phyloP scores from a whole-genome alignment of 2,113 vertebrate species.

The Megalops atlanticus region DNA sequence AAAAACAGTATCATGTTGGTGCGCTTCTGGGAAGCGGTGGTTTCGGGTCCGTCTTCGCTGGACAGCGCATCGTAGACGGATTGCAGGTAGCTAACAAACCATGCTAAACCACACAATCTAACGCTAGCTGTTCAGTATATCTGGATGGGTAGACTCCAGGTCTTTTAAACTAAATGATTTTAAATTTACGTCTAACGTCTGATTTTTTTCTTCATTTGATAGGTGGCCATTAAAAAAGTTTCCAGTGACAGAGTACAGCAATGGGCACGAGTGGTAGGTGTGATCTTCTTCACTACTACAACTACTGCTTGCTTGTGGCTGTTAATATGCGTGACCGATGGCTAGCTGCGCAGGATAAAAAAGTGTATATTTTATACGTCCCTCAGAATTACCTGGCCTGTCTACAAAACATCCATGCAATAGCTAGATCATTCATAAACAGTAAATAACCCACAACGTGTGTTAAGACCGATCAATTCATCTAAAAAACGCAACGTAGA shows the following conservation, averaged over 20 bases:
- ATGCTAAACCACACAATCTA: not conserved
- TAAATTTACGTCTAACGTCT: conserved; percentile 12
- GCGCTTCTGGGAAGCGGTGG: conserved; percentile 74
- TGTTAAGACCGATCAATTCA: too few relatives aligned
- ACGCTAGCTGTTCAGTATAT: too few relatives aligned
- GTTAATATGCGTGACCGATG: not conserved
- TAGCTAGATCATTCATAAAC: too few relatives aligned
- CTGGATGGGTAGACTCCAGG: too few relatives aligned
- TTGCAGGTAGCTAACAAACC: conserved; percentile 60
- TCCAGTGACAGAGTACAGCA: conserved; percentile 71
- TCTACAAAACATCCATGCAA: too few relatives aligned
- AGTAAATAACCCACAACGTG: too few relatives aligned
- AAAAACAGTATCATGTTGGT: conserved; percentile 66
- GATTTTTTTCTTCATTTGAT: conserved; percentile 21
- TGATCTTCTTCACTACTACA: not conserved
- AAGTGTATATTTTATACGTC: not conserved
- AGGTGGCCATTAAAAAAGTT: conserved; percentile 86
- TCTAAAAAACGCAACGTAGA: not conserved
- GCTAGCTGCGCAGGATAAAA: not conserved
- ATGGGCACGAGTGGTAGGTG: conserved; percentile 78
- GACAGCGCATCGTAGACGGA: conserved; percentile 69
- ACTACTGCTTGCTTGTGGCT: not conserved
- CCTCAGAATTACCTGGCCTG: too few relatives aligned
- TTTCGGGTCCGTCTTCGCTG: conserved; percentile 74
- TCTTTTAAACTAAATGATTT: not conserved